Evolutionary conservation across 2,888 invertebrate species (phyloP), one percentile per base, ranked within the genome.

Genomic region (Dynastes grantii): DNA sequence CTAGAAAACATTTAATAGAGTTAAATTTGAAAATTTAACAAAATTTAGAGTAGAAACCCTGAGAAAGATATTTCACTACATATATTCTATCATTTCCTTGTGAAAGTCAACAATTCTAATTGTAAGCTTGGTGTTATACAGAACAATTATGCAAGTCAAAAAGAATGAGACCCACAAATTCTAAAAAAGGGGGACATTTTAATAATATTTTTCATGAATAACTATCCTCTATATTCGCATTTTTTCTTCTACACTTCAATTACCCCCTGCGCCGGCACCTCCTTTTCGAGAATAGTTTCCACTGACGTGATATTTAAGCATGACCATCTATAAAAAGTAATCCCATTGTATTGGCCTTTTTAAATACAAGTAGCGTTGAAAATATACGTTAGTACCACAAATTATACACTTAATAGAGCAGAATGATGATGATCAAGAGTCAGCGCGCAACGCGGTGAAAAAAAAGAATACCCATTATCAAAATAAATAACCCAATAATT

Each of bases 401-500:
- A 79, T 79, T 79, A 79, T 76, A 79, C 78, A 76, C 78, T 76
- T 79, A 76, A 70, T 79, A 76, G 78, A 70, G 55, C 76, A 67
- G 78, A 78, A 78, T 78, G 73, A 78, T 78, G 71, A 71, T 71
- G 64, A 71, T 71, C 64, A 16, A 53, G 53, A 51, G 40, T 22
- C 53, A 51, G 63, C 51, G 65, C 49, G 71, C 49, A 64, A 27
- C 63, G 53, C 64, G 64, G 65, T 53, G 37, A 22, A 65, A 65
- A 55, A 22, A 67, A 67, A 76, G 76, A 76, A 40, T 67, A 51
- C 71, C 79, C 67, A 79, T 79, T 79, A 79, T 79, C 77, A 77
- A 79, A 77, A 77, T 76, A 79, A 79, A 79, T 79, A 79, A 73
- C 79, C 65, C 73, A 65, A 77, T 79, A 79, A 79, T 79, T 76